Conservation (phyloP, 2,113 vertebrate species). For the Saguinus midas region DNA sequence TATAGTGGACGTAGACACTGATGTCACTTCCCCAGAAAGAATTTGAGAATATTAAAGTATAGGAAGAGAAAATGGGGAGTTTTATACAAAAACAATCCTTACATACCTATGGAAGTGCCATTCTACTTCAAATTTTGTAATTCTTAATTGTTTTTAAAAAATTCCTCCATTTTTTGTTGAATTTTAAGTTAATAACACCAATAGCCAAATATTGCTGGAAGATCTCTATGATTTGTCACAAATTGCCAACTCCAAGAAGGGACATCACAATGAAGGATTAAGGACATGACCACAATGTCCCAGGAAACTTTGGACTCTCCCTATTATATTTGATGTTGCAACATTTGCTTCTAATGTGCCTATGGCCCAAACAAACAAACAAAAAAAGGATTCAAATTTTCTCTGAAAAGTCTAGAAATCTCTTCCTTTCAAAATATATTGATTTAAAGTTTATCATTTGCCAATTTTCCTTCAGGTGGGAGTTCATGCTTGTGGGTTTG, state of each 20-base stretch:
- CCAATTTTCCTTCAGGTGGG: background rate
- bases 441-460: background rate
- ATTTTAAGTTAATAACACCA: slow-evolving; percentile 35
- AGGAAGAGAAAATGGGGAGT: background rate
- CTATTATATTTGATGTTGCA: background rate
- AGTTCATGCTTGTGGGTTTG: background rate
- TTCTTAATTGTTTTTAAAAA: background rate
- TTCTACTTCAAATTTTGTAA: background rate
- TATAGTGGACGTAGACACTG: background rate
- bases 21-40: background rate
- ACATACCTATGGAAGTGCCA: background rate
- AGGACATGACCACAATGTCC: background rate
- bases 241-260: background rate
- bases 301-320: background rate
- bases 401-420: background rate
- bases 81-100: background rate
- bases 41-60: background rate
- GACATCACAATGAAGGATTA: background rate
- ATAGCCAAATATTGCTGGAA: background rate
- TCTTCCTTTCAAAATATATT: slow-evolving; percentile 23
- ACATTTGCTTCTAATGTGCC: background rate
- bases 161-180: background rate
- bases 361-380: slow-evolving; percentile 31
- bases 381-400: slow-evolving; percentile 7
- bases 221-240: background rate